phyloP scores from a whole-genome alignment of 2,888 invertebrate genomes.

The Salpingus planirostris region DNA sequence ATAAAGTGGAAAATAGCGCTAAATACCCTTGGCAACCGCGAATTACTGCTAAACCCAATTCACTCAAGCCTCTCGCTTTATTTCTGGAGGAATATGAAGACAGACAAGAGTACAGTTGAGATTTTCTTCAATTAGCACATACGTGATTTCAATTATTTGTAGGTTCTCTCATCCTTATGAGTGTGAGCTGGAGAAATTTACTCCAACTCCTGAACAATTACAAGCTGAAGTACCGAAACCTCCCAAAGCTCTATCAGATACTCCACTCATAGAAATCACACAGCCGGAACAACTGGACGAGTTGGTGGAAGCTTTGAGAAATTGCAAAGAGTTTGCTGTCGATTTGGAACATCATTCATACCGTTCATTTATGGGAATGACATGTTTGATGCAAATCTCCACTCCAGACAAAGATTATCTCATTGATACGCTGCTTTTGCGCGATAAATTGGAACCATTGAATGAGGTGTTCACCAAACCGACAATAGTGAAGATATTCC shows the following conservation, averaged over 20 bases:
- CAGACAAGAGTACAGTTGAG: slow-evolving; percentile 44
- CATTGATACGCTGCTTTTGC: slow-evolving; percentile 76
- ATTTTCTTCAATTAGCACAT: background rate
- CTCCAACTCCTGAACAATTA: slow-evolving; percentile 48
- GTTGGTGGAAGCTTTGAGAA: slow-evolving; percentile 57
- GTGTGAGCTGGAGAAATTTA: slow-evolving; percentile 69
- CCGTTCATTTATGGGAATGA: slow-evolving; percentile 86
- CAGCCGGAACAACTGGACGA: slow-evolving; percentile 54
- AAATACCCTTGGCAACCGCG: slow-evolving; percentile 70
- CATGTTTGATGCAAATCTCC: slow-evolving; percentile 93
- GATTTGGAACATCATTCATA: slow-evolving; percentile 93
- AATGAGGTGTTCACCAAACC: slow-evolving; percentile 90
- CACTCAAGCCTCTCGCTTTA: slow-evolving; percentile 68
- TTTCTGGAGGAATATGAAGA: slow-evolving; percentile 59
- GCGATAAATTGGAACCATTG: slow-evolving; percentile 70
- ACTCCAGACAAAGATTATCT: slow-evolving; percentile 75
- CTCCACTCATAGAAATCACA: slow-evolving; percentile 60
- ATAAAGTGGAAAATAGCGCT: slow-evolving; percentile 72
- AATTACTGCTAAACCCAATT: slow-evolving; percentile 81
- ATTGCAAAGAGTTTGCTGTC: slow-evolving; percentile 69
- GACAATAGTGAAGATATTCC: slow-evolving; percentile 84
- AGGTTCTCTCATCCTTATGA: slow-evolving; percentile 85
- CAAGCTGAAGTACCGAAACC: slow-evolving; percentile 32
- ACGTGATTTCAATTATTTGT: slow-evolving; percentile 19
- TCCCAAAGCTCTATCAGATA: slow-evolving; percentile 49